These are phyloP conservation scores for Lycaena phlaeas DNA, from an alignment of 2,888 invertebrate species.

Conservation along the genomic window DNA sequence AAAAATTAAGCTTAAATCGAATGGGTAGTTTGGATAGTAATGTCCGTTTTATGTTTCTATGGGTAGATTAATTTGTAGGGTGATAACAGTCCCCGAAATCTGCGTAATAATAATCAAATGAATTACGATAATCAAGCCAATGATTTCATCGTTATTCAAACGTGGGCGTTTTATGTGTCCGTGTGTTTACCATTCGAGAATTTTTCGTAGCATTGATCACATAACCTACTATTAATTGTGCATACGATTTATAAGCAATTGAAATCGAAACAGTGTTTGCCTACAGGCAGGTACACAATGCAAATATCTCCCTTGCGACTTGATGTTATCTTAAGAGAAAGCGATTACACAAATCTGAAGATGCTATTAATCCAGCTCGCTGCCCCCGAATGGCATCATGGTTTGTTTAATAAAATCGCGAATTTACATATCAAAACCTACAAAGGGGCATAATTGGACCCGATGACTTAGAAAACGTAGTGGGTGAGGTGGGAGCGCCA, in stretches of 20 bases:
- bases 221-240: background rate
- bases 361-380: slow-evolving; percentile 72
- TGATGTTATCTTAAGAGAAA: slow-evolving; percentile 69
- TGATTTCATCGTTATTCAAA: background rate
- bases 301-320: slow-evolving; percentile 54
- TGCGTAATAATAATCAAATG: slow-evolving; percentile 23
- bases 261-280: slow-evolving; percentile 19
- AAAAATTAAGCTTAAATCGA: slow-evolving; percentile 72
- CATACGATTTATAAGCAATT: background rate
- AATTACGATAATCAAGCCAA: slow-evolving; percentile 8
- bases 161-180: background rate
- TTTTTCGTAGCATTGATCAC: background rate
- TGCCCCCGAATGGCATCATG: slow-evolving; percentile 71
- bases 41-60: slow-evolving; percentile 63
- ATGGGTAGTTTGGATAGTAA: slow-evolving; percentile 67
- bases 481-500: slow-evolving; percentile 55
- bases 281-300: slow-evolving; percentile 29
- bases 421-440: slow-evolving; percentile 74
- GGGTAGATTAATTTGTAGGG: slow-evolving; percentile 59
- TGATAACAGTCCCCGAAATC: slow-evolving; percentile 33
- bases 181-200: background rate
- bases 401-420: slow-evolving; percentile 74
- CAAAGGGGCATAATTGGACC: slow-evolving; percentile 74
- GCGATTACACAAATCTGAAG: slow-evolving; percentile 74
- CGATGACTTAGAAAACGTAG: slow-evolving; percentile 74